Conservation (phyloP, 1,140 invertebrate genomes). For the Calycopis cecrops region DNA sequence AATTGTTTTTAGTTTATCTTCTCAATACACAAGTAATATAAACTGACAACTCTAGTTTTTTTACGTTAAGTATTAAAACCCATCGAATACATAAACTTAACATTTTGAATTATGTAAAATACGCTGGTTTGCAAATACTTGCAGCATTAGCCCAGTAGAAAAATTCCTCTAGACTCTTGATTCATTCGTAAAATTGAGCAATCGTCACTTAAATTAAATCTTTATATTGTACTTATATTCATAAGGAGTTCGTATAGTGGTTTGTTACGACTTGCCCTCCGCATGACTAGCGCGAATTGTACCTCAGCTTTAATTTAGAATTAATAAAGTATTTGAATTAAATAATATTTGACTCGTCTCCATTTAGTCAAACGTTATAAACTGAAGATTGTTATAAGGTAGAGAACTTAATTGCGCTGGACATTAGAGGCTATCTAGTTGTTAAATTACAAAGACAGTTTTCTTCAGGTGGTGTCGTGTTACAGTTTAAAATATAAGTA, state of each 20-base stretch:
- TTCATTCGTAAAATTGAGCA: conserved; percentile 66
- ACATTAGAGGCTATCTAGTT: conserved; percentile 1
- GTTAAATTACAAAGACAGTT: no score
- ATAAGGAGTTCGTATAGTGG: conserved; percentile 37
- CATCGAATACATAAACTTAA: conserved; percentile 3
- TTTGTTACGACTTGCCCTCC: no score
- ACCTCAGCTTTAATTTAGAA: no score
- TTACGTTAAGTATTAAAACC: not conserved
- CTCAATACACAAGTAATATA: not conserved
- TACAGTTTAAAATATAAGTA: conserved; percentile 11
- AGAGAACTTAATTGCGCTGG: no score
- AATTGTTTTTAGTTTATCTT: not conserved
- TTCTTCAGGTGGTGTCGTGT: not conserved
- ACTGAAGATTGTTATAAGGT: no score
- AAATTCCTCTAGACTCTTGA: conserved; percentile 27
- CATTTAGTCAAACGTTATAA: no score
- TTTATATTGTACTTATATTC: conserved; percentile 63
- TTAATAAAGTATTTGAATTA: no score
- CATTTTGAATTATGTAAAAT: conserved; percentile 6
- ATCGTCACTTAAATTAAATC: conserved; percentile 61
- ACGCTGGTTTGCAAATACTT: not conserved
- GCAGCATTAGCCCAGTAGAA: conserved; percentile 11
- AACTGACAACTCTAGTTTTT: not conserved
- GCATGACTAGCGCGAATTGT: no score
- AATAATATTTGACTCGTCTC: no score